Evolutionary conservation across 2,113 vertebrate genomes (phyloP).

Genomic region (Petromus typicus): DNA sequence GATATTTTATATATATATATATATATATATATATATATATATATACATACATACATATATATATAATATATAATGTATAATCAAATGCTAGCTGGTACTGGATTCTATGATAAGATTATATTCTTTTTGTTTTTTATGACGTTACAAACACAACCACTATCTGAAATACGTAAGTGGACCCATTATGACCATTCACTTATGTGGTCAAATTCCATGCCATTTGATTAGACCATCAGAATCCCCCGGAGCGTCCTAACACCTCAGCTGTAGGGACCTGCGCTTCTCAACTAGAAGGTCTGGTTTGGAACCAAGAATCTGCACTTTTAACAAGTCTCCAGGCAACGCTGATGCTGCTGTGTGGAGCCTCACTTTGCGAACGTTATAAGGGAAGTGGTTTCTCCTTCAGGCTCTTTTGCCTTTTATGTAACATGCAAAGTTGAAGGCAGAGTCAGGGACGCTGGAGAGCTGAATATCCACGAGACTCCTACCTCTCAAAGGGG

Average conservation of each 20-base stretch:
- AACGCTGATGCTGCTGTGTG: neutral
- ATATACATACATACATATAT: neutral
- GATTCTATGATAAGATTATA: neutral
- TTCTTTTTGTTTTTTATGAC: neutral
- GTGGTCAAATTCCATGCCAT: neutral
- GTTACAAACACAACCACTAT: neutral
- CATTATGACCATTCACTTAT: neutral
- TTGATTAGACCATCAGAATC: neutral
- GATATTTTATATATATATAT: neutral
- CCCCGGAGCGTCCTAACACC: neutral
- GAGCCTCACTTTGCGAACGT: neutral
- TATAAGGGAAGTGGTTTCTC: neutral
- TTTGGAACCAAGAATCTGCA: neutral
- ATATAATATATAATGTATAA: neutral
- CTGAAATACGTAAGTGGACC: neutral
- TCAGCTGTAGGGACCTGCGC: neutral
- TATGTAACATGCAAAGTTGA: fast-evolving
- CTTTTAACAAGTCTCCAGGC: neutral
- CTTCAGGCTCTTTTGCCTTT: neutral
- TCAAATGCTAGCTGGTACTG: neutral
- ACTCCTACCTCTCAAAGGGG: neutral
- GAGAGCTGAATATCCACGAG: neutral
- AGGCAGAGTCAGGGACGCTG: neutral
- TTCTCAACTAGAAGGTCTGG: neutral
- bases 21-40: neutral